Percentiles rank a stretch among this genome's conserved stretches.
Conservation (phyloP, 2,113 vertebrate species). For the Tachycineta bicolor region DNA sequence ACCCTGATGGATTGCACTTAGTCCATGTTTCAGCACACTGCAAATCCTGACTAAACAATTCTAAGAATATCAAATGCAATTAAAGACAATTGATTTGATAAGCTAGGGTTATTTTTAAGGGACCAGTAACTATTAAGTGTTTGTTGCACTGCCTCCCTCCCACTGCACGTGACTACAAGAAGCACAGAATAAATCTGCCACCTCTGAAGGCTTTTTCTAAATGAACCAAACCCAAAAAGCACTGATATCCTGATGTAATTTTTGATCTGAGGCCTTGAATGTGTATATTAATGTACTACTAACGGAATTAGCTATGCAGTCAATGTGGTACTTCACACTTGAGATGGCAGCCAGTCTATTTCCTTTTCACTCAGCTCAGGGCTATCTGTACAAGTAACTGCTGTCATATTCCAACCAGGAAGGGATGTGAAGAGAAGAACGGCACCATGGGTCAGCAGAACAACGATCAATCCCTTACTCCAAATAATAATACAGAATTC, state of each 20-base stretch:
- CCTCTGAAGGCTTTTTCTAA: neutral
- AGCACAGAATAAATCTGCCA: neutral
- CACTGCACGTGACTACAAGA: accelerated
- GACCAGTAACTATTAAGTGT: neutral
- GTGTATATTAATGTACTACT: neutral
- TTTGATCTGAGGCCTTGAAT: neutral
- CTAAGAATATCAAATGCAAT: neutral
- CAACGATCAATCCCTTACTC: neutral
- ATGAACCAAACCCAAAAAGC: neutral
- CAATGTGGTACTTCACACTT: neutral
- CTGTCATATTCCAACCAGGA: neutral
- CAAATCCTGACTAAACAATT: neutral
- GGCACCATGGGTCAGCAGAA: neutral
- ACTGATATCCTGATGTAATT: neutral
- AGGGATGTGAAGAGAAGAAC: neutral
- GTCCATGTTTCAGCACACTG: neutral
- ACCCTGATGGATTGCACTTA: neutral
- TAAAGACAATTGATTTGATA: neutral
- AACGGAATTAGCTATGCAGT: neutral
- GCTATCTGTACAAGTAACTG: neutral
- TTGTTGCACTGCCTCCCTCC: neutral
- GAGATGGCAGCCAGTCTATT: neutral
- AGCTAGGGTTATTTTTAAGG: neutral
- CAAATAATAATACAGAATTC: neutral
- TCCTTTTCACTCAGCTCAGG: neutral